A percentile compares a stretch with the other conserved stretches of the same genome.
These are phyloP conservation scores for Papilio gigon DNA, from an alignment of 2,888 invertebrate genomes.

Conservation along the genomic window DNA sequence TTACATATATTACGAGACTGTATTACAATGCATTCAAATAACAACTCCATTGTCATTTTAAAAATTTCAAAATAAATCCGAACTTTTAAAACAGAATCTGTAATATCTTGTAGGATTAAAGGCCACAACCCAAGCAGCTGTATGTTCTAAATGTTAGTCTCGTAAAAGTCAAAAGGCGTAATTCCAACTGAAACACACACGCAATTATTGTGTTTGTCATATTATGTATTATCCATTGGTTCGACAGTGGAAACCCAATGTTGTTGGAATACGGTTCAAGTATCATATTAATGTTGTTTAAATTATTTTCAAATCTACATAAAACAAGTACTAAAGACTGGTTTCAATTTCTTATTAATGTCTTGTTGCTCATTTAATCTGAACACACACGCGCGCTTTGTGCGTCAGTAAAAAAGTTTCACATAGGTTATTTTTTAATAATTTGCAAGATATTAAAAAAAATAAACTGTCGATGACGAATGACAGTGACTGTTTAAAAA, in stretches of 20 bases:
- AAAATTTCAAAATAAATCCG: background rate
- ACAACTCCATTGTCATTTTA: background rate
- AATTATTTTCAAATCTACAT: too few relatives aligned
- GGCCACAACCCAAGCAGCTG: background rate
- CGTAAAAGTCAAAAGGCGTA: too few relatives aligned
- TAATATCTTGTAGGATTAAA: background rate
- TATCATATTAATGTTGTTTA: too few relatives aligned
- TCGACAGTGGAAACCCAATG: too few relatives aligned
- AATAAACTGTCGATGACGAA: slow-evolving; percentile 17
- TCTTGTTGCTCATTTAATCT: too few relatives aligned
- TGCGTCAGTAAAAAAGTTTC: background rate
- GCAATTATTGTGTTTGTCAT: too few relatives aligned
- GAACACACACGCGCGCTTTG: too few relatives aligned
- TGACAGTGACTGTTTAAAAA: slow-evolving; percentile 37
- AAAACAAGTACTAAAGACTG: too few relatives aligned
- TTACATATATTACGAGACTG: background rate
- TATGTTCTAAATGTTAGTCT: background rate
- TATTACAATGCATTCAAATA: background rate
- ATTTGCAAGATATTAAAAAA: slow-evolving; percentile 11
- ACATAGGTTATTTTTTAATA: background rate
- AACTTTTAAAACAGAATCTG: background rate
- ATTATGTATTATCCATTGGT: too few relatives aligned
- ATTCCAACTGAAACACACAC: too few relatives aligned
- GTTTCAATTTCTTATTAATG: too few relatives aligned
- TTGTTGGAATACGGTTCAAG: too few relatives aligned